Evolutionary conservation across 2,113 vertebrate genomes (phyloP), one percentile per base, ranked within the genome.

Genomic region (Tenebrosternarchus preto): DNA sequence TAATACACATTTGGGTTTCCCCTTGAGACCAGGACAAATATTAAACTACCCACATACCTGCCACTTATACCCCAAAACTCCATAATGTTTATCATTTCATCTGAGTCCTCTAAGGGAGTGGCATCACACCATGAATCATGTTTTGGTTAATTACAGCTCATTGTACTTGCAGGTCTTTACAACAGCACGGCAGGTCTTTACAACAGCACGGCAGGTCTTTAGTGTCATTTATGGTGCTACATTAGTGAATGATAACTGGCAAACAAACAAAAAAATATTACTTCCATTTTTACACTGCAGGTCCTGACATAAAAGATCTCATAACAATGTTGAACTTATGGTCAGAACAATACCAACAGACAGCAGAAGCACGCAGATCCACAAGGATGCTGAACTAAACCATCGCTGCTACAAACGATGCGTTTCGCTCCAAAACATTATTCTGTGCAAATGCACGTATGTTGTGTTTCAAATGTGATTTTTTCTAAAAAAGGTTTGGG

Each of bases 71-170:
- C 12, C n/a, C 39, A 64, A 55, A 60, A 74, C 57, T 80, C 22
- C 61, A 31, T 15, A n/a, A 66, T 67, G 61, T 69, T 76, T 31
- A 60, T 20, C 46, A 67, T 77, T 78, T 73, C 29, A 27, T 75
- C 63, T 80, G 50, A 78, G 67, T 76, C 79, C 59, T 74, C 76
- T 53, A 31, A 73, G 73, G 67, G 64, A 80, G 60, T 85, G 77
- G 73, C 80, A 80, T 27, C 50, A 25, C 50, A 73, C 71, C 56
- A 69, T 83, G 77, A 75, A 75, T 83, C 71, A 76, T 80, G 73
- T 53, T 46, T 70, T 73, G 43, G 55, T 33, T 72, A 57, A 80
- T 63, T 67, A 73, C 84, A 77, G 50, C 73, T 80, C 74, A 68
- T 46, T 69, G 73, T 71, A 69, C 57, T 43, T 71, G 36, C 29